Evolutionary conservation across 2,888 invertebrate species (phyloP).

Genomic region (Eugnorisma glareosa): DNA sequence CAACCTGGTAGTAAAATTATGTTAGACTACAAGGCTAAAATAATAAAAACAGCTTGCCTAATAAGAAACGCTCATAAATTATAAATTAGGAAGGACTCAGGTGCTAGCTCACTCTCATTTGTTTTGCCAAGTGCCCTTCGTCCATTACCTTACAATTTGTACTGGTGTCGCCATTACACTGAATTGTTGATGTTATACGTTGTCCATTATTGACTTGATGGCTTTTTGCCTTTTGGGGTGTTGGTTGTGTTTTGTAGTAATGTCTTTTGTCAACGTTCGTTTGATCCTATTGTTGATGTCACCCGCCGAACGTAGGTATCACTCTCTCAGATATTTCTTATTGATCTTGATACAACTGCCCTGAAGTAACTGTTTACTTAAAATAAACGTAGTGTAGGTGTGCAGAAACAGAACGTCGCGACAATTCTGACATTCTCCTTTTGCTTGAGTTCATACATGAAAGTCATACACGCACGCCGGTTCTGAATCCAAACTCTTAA

Average conservation of each 20-base stretch:
- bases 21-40: background rate
- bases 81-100: conserved; percentile 52
- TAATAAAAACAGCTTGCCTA: background rate
- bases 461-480: too few species aligned
- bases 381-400: too few species aligned
- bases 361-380: background rate
- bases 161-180: conserved; percentile 53
- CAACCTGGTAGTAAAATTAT: background rate
- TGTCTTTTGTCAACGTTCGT: background rate
- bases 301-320: too few species aligned
- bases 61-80: conserved; percentile 18
- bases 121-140: conserved; percentile 56
- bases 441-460: background rate
- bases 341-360: background rate
- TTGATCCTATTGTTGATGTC: too few species aligned
- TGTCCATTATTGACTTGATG: conserved; percentile 54
- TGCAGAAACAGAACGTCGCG: background rate
- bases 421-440: background rate
- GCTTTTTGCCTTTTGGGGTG: conserved; percentile 38
- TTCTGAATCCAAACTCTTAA: background rate
- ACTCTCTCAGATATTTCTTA: background rate
- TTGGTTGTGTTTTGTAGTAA: background rate
- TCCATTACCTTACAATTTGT: conserved; percentile 68
- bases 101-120: conserved; percentile 41
- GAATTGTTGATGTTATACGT: conserved; percentile 71